Evolutionary conservation across 2,113 vertebrate species (phyloP), one percentile per base, ranked within the genome.

Genomic region (Tupaia chinensis): DNA sequence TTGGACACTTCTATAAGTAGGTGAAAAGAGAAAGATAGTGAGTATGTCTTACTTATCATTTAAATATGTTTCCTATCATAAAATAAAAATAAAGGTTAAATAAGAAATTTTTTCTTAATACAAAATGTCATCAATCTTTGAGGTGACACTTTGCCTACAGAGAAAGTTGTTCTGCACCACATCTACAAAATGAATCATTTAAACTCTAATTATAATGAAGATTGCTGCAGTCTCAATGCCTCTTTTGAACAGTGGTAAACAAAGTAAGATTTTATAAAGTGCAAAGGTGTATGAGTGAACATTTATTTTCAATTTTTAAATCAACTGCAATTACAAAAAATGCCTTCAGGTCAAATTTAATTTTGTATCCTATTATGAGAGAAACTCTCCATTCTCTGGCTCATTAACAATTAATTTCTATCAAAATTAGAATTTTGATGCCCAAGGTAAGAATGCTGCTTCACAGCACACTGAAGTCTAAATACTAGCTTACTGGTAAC

Each of bases 391-490:
- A 77, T 93, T 93, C 61, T 91, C n/a, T 65, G 78, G 32, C 54
- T 94, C 89, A 96, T 93, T 85, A 95, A 94, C 74, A 87, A 94
- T 95, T 86, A 60, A 96, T 96, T 93, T 93, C 68, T 78, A 81
- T 63, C 77, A 93, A 89, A 93, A 91, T 95, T 66, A 93, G 61
- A 96, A 94, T 95, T 93, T 60, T 0, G 1, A 93, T 88, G 54
- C 87, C 58, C 68, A 60, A 85, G 94, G 77, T 88, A 44, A 94
- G 82, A 92, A 92, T 74, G 76, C 20, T 87, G 72, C 73, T 93
- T 69, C 66, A 20, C 12, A 14, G 69, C 53, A 65, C 34, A 44
- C 74, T 89, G 3, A 3, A 72, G 11, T 78, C 58, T 61, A 81
- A 82, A 87, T 74, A 82, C 22, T 53, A 77, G 84, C 22, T 93